Conservation (phyloP, 2,797 vertebrate genomes). For the Coendou prehensilis region DNA sequence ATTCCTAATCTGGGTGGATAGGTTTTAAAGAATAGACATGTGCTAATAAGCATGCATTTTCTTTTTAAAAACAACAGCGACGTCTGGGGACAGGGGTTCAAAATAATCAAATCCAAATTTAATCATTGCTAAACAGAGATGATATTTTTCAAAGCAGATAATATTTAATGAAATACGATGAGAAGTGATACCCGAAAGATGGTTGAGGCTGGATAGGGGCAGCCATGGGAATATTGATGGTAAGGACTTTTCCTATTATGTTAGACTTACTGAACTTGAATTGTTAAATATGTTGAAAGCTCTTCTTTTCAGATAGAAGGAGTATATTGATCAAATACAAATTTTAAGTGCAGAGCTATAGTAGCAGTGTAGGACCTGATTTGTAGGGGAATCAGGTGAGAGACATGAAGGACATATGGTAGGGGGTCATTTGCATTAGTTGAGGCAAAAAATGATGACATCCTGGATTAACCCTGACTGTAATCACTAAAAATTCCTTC, state of each 20-base stretch:
- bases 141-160: constrained; percentile 41
- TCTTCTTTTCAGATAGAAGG: not conserved
- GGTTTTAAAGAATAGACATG: not conserved
- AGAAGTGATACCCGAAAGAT: not conserved
- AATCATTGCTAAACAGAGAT: constrained; percentile 9
- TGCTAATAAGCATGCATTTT: not conserved
- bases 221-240: not conserved
- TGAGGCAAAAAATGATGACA: not conserved
- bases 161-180: not conserved
- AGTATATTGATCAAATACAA: not conserved
- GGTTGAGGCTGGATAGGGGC: not conserved
- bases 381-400: not conserved
- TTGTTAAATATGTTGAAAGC: constrained; percentile 25
- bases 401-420: not conserved
- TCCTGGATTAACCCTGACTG: not conserved
- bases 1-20: not conserved
- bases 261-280: not conserved
- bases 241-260: not conserved
- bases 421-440: not conserved
- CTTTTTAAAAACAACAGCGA: not conserved
- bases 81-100: too few relatives aligned
- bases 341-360: not conserved
- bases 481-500: not conserved
- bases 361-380: not conserved
- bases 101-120: not conserved